Conservation (phyloP, 2,888 invertebrate species). For the Dicycla oo region DNA sequence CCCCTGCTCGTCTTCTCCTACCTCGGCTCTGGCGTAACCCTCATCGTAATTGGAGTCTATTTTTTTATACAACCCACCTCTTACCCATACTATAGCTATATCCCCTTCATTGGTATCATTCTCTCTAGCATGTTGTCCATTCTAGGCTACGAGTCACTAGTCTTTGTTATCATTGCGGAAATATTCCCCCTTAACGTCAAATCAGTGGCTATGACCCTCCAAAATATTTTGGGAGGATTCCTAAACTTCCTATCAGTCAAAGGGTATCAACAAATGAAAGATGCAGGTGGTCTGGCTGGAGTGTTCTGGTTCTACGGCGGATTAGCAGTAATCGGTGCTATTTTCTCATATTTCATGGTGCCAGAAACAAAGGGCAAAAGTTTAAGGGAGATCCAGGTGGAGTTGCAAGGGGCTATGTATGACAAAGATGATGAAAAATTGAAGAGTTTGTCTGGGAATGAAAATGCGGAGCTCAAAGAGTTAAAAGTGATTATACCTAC, state of each 20-base stretch:
- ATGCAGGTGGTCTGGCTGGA: slow-evolving; percentile 83
- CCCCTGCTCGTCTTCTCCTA: slow-evolving; percentile 84
- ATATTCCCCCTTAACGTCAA: slow-evolving; percentile 90
- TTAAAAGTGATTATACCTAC: not conserved
- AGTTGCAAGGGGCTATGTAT: slow-evolving; percentile 25
- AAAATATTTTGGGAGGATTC: slow-evolving; percentile 77
- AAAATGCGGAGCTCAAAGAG: not conserved
- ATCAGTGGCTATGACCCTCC: slow-evolving; percentile 85
- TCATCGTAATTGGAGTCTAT: slow-evolving; percentile 76
- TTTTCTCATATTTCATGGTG: slow-evolving; percentile 21
- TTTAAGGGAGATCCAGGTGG: slow-evolving; percentile 17
- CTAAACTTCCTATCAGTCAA: slow-evolving; percentile 87
- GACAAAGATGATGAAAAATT: slow-evolving; percentile 6
- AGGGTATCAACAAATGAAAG: slow-evolving; percentile 85
- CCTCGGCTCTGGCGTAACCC: slow-evolving; percentile 73
- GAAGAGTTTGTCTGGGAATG: not conserved
- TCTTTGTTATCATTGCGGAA: slow-evolving; percentile 83
- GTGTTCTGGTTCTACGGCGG: slow-evolving; percentile 86
- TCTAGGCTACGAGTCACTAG: slow-evolving; percentile 83
- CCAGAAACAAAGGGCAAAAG: slow-evolving; percentile 30
- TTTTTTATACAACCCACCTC: slow-evolving; percentile 74
- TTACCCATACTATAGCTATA: slow-evolving; percentile 71
- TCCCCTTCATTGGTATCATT: slow-evolving; percentile 84
- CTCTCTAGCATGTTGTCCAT: slow-evolving; percentile 72
- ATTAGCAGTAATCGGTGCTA: slow-evolving; percentile 77